phyloP scores from a whole-genome alignment of 1,140 invertebrate species.

The Agrypnia vestita region DNA sequence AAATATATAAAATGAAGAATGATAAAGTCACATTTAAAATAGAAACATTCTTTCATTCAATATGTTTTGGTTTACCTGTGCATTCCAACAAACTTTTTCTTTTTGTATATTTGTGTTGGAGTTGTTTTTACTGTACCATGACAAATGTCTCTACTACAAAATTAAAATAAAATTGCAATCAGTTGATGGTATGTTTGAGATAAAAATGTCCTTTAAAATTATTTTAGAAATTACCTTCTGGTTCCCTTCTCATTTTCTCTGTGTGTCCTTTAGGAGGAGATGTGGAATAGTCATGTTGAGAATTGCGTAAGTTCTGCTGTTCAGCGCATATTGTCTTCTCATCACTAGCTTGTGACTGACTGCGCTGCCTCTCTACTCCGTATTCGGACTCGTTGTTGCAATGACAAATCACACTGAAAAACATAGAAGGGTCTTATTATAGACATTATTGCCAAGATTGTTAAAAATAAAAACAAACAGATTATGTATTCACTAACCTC shows the following conservation, averaged over 20 bases:
- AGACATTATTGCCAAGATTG: neutral
- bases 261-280: slow-evolving; percentile 71
- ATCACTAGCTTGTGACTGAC: slow-evolving; percentile 70
- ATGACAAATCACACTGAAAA: slow-evolving; percentile 64
- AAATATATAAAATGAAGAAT: no score
- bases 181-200: slow-evolving; percentile 1
- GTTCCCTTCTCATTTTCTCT: slow-evolving; percentile 56
- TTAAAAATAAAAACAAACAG: slow-evolving; percentile 11
- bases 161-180: neutral
- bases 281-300: slow-evolving; percentile 78
- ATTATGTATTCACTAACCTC: slow-evolving; percentile 38
- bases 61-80: neutral
- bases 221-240: slow-evolving; percentile 53
- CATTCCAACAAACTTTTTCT: neutral
- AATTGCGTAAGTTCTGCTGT: slow-evolving; percentile 79
- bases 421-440: neutral
- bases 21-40: no score
- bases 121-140: neutral
- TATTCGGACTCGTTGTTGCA: slow-evolving; percentile 64
- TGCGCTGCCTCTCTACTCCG: slow-evolving; percentile 68
- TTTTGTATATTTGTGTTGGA: neutral
- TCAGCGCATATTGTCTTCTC: slow-evolving; percentile 77
- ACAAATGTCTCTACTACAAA: neutral
- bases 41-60: neutral
- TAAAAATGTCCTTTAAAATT: neutral